A percentile compares a stretch with the other conserved stretches of the same genome.
These are phyloP conservation scores for Dendrocincla fuliginosa DNA, from an alignment of 2,797 vertebrate genomes.

Conservation along the genomic window DNA sequence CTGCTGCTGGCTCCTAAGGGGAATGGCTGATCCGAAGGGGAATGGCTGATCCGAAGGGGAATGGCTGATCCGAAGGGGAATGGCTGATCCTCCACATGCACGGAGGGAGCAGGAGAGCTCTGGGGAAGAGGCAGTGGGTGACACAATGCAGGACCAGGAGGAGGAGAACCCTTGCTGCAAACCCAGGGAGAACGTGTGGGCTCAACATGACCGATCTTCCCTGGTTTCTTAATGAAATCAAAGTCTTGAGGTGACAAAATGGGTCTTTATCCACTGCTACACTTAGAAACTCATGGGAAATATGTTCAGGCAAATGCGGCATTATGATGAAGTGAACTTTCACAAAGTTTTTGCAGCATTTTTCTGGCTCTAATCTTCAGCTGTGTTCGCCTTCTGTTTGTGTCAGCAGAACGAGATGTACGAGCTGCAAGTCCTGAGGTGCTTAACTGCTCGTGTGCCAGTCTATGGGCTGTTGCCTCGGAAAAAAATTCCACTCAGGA, in stretches of 20 bases:
- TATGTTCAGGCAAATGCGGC: background rate
- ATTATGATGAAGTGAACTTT: background rate
- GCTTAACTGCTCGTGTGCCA: constrained; percentile 9
- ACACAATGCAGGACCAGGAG: background rate
- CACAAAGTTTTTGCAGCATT: background rate
- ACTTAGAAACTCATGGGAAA: background rate
- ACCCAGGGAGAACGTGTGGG: rapidly evolving
- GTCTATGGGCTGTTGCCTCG: background rate
- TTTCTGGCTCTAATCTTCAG: background rate
- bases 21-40: background rate
- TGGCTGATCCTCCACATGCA: background rate
- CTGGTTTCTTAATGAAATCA: background rate
- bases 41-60: background rate
- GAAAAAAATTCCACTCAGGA: background rate
- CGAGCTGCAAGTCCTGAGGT: background rate
- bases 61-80: background rate
- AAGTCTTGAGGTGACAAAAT: rapidly evolving
- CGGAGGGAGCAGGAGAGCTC: background rate
- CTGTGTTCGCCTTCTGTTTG: background rate
- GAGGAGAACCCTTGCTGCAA: background rate
- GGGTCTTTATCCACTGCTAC: background rate
- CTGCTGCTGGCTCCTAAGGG: background rate
- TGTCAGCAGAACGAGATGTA: background rate
- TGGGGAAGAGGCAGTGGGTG: background rate
- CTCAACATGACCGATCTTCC: background rate